These are phyloP conservation scores for Clarias gariepinus DNA, from an alignment of 2,113 vertebrate species.

Conservation along the genomic window DNA sequence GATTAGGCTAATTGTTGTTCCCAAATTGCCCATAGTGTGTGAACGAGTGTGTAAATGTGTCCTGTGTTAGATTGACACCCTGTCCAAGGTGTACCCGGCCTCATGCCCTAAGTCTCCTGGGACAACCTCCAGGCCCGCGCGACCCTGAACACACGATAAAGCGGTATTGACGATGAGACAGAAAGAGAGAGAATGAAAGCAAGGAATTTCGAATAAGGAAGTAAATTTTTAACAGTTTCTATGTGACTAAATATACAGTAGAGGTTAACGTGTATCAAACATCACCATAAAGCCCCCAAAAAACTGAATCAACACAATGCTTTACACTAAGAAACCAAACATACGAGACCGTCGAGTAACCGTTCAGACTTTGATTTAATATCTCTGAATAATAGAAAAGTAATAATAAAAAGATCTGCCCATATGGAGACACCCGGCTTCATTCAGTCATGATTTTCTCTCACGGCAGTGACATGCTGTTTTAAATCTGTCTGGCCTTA, in stretches of 20 bases:
- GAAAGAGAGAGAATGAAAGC: no score
- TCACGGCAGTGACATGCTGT: background rate
- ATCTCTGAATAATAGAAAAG: background rate
- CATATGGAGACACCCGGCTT: conserved; percentile 5
- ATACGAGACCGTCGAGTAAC: background rate
- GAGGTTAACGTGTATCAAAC: background rate
- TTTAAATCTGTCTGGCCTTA: background rate
- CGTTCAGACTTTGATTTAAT: background rate
- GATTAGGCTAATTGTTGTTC: no score
- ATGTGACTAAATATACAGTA: background rate
- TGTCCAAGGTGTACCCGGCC: no score
- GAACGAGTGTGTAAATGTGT: no score
- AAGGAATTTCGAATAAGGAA: no score
- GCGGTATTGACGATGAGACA: no score
- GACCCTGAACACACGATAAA: no score
- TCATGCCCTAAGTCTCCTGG: no score
- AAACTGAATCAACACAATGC: background rate
- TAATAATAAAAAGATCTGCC: background rate
- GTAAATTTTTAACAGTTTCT: background rate
- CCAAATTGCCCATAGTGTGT: no score
- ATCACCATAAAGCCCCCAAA: background rate
- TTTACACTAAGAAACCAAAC: background rate
- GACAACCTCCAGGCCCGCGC: no score
- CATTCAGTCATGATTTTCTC: background rate
- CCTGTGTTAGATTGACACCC: no score